Evolutionary conservation across 1,140 invertebrate species (phyloP).

Genomic region (Drosophila rufa): DNA sequence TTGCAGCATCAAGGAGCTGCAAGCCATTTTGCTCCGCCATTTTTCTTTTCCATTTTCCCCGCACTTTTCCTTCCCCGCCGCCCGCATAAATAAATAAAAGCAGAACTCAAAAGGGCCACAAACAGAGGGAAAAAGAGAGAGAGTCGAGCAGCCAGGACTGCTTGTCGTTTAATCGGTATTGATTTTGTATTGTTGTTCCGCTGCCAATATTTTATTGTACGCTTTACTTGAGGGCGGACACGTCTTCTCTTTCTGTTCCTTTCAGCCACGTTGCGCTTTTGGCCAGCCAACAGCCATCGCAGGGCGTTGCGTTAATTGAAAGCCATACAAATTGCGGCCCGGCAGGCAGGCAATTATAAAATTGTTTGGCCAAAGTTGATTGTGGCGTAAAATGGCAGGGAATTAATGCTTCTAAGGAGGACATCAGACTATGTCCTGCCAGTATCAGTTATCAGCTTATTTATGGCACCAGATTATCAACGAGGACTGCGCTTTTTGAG

Average conservation of each 20-base stretch:
- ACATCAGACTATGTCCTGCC: not conserved
- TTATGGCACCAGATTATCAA: constrained; percentile 78
- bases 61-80: not conserved
- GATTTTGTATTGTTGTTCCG: constrained; percentile 56
- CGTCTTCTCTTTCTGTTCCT: constrained; percentile 22
- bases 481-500: constrained; percentile 71
- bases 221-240: constrained; percentile 36
- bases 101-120: constrained; percentile 13
- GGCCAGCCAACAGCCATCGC: not conserved
- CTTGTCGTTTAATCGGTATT: constrained; percentile 57
- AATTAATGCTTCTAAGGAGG: constrained; percentile 7
- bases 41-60: constrained; percentile 1
- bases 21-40: constrained; percentile 11
- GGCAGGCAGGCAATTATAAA: constrained; percentile 77
- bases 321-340: constrained; percentile 78
- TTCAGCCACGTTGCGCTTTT: constrained; percentile 32
- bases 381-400: constrained; percentile 65
- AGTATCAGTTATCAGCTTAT: constrained; percentile 30
- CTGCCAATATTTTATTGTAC: constrained; percentile 75
- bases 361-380: constrained; percentile 69
- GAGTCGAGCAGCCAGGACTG: constrained; percentile 22
- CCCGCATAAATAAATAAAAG: constrained; percentile 54
- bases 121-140: too few species aligned
- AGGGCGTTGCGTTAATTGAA: constrained; percentile 70
- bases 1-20: constrained; percentile 54